A percentile compares a stretch with the other conserved stretches of the same genome.
phyloP scores from a whole-genome alignment of 1,140 invertebrate genomes.

The Helicorthomorpha holstii region DNA sequence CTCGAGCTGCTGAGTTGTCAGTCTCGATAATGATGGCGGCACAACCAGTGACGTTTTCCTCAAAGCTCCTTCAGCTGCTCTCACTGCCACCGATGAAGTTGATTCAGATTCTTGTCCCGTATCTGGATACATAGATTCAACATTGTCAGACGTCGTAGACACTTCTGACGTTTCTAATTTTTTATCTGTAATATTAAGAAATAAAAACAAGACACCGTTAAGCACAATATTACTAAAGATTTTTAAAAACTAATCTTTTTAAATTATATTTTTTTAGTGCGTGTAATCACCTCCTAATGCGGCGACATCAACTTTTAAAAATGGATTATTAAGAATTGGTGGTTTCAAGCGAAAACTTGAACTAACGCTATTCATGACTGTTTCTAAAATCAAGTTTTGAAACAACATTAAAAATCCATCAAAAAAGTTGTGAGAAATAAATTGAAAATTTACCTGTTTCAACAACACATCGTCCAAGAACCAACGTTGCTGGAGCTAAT shows the following conservation, averaged over 20 bases:
- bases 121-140: too few relatives aligned
- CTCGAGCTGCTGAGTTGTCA: not conserved
- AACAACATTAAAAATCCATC: not conserved
- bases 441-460: not conserved
- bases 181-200: too few relatives aligned
- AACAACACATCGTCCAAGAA: not conserved
- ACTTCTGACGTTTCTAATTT: too few relatives aligned
- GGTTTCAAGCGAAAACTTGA: slow-evolving; percentile 9
- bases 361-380: not conserved
- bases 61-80: too few relatives aligned
- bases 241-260: too few relatives aligned
- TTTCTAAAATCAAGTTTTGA: not conserved
- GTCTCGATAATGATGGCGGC: not conserved
- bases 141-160: too few relatives aligned
- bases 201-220: too few relatives aligned
- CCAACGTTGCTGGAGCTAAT: slow-evolving; percentile 12
- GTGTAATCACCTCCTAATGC: too few relatives aligned
- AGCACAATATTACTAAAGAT: too few relatives aligned
- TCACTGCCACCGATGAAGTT: too few relatives aligned
- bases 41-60: not conserved
- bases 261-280: too few relatives aligned
- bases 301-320: not conserved
- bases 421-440: not conserved
- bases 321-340: slow-evolving; percentile 5
- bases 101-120: too few relatives aligned